Evolutionary conservation across 2,888 invertebrate species (phyloP).

Genomic region (Sialis lutaria): DNA sequence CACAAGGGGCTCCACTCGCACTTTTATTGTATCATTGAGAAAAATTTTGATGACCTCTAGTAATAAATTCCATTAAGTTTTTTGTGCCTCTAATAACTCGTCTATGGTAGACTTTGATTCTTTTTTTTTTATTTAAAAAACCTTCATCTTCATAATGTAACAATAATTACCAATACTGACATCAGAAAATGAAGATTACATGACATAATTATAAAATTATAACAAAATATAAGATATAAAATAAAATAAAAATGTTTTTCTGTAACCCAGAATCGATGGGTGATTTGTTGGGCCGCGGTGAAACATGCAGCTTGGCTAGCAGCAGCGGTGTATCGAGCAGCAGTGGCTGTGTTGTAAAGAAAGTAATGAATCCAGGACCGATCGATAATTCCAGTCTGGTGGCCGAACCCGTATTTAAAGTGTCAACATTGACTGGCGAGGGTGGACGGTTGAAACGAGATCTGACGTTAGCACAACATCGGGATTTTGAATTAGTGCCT

Average conservation of each 20-base stretch:
- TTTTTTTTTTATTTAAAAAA: no score
- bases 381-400: slow-evolving; percentile 61
- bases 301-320: slow-evolving; percentile 24
- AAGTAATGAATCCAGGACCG: slow-evolving; percentile 39
- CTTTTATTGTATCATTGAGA: no score
- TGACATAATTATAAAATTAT: neutral
- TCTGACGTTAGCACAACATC: slow-evolving; percentile 52
- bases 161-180: no score
- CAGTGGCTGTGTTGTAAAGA: slow-evolving; percentile 31
- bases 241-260: slow-evolving; percentile 5
- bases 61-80: no score
- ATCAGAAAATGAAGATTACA: neutral
- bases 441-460: slow-evolving; percentile 67
- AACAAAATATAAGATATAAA: neutral
- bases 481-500: slow-evolving; percentile 75
- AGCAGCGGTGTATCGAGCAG: slow-evolving; percentile 44
- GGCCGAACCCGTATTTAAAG: slow-evolving; percentile 42
- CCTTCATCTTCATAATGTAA: no score
- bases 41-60: no score
- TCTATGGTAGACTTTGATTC: no score
- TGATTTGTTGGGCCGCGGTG: slow-evolving; percentile 35
- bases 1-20: no score
- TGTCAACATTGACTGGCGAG: slow-evolving; percentile 64
- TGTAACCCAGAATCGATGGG: slow-evolving; percentile 38
- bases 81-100: no score